Base-by-base conservation (phyloP, 2,797 vertebrate species). In the Lithobates pipiens region DNA sequence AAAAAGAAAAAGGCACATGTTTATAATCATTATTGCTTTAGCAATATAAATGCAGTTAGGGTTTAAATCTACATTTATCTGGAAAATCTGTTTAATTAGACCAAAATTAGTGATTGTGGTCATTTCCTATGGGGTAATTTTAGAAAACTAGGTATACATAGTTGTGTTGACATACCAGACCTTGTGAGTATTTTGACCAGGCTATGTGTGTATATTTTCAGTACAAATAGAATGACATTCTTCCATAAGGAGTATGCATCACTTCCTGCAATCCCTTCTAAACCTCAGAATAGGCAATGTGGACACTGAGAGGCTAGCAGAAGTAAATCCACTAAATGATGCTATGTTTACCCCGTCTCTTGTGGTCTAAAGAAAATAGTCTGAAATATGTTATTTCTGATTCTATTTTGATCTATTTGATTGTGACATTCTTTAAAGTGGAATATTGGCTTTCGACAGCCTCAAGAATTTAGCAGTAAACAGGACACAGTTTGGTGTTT, bases 341-440 rank as follows among this genome's bases (percentile, higher is more conserved):
- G 65, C 32, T 75, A 29, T 74, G 42, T 39, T 84, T 84, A 78
- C 54, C 69, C 76, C 50, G 71, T 46, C 65, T 77, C 25, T 42
- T 82, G 77, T 65, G 85, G 78, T 61, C 70, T 61, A 70, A 27
- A 63, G 67, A 76, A 86, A 86, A 82, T 32, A 69, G 34, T 57
- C 61, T 81, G 65, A 16, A 61, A 82, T 81, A 65, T 82, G 85
- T 82, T 76, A 81, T 82, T 76, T 86, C 21, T 82, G 72, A 61
- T 76, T 70, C 85, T 82, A 77, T 77, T 86, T 82, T 82, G 25
- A 77, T 76, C 57, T 71, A 71, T 69, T 80, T 85, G 29, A 86
- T 76, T 65, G 34, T 29, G 29, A 81, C 72, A 69, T 80, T 80
- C 75, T 61, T 36, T 34, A 29, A 32, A 25, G 78, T 42, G 61